phyloP scores from a whole-genome alignment of 1,140 invertebrate species.

The Caenorhabditis latens region DNA sequence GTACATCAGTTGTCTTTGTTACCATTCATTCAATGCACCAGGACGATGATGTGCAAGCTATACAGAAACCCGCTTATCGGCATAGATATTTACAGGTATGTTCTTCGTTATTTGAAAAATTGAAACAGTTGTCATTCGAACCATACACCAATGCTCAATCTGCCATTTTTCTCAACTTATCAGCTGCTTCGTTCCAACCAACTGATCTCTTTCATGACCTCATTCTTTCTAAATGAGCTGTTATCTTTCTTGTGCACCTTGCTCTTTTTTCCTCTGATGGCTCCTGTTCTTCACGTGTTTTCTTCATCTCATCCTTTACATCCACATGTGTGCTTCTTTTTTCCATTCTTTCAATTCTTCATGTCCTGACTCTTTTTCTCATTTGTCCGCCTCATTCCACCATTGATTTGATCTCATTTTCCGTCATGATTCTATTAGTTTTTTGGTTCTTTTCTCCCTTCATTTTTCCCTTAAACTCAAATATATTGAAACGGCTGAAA shows the following conservation, averaged over 20 bases:
- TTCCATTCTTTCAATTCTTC: neutral
- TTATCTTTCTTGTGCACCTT: constrained; percentile 10
- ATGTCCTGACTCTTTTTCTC: neutral
- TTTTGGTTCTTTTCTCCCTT: neutral
- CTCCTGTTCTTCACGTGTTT: constrained; percentile 20
- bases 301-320: neutral
- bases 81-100: constrained; percentile 47
- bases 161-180: neutral
- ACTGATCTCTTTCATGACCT: neutral
- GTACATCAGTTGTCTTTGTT: neutral
- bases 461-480: neutral
- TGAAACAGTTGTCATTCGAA: neutral
- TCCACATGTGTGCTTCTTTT: constrained; percentile 10
- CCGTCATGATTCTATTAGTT: neutral
- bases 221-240: neutral
- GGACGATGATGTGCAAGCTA: constrained; percentile 40
- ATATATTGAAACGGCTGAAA: neutral
- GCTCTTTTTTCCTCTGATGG: neutral
- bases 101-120: neutral
- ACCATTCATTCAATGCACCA: constrained; percentile 4
- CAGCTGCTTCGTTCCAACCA: constrained; percentile 9
- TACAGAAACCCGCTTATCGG: constrained; percentile 3
- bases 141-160: constrained; percentile 8
- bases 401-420: neutral
- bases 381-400: neutral